A percentile compares a stretch with the other conserved stretches of the same genome.
These are phyloP conservation scores for Ditula angustiorana DNA, from an alignment of 2,888 invertebrate species.

Conservation along the genomic window DNA sequence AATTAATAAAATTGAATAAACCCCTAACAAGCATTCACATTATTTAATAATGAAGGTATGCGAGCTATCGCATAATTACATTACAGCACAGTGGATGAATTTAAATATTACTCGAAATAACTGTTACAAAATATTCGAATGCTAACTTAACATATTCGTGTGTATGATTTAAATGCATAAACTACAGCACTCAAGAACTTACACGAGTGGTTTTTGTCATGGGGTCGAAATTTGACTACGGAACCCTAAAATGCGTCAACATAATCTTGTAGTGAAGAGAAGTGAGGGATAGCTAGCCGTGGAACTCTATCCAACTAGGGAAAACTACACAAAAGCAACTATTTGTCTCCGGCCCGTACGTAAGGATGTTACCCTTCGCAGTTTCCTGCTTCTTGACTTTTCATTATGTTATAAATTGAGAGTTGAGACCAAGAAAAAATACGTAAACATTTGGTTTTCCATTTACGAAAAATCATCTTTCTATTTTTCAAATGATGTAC, in stretches of 20 bases:
- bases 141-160: not conserved
- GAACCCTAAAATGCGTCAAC: not conserved
- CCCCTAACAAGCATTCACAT: slow-evolving; percentile 18
- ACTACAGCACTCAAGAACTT: too few species aligned
- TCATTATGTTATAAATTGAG: not conserved
- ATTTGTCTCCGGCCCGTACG: slow-evolving; percentile 9
- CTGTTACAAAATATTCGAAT: not conserved
- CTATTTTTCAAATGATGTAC: too few species aligned
- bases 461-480: too few species aligned
- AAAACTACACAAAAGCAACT: slow-evolving; percentile 13
- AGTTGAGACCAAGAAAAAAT: not conserved
- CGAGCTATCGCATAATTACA: slow-evolving; percentile 8
- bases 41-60: slow-evolving; percentile 33
- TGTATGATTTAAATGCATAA: too few species aligned
- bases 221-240: too few species aligned
- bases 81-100: slow-evolving; percentile 9
- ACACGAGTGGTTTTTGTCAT: too few species aligned
- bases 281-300: not conserved
- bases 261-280: not conserved
- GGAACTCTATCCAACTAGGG: slow-evolving; percentile 16
- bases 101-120: slow-evolving; percentile 26
- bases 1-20: slow-evolving; percentile 22
- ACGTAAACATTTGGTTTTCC: too few species aligned
- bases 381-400: slow-evolving; percentile 11
- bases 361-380: slow-evolving; percentile 1